Base-by-base conservation (phyloP, 1,140 invertebrate genomes). In the Magallana ariakensis region DNA sequence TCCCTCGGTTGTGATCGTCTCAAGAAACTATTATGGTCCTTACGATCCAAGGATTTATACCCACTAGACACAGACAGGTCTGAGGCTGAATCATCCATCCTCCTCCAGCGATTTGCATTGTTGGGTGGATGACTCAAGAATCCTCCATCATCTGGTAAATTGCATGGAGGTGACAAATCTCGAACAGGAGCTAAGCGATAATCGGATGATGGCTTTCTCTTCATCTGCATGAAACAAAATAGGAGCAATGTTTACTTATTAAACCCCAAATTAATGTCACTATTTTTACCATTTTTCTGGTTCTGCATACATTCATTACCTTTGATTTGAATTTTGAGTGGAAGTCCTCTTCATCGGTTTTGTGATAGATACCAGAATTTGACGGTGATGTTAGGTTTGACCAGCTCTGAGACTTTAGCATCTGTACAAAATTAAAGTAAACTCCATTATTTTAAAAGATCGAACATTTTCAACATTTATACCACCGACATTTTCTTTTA, bases 371-470 rank as follows among this genome's bases (percentile, higher is more conserved):
- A 75, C 80, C 22, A 55, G 80, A 75, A 22, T 75, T 26, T 26
- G 66, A 75, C 7, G 66, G 22, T 26, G 66, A 33, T 75, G 66
- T 90, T 55, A 92, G 84, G 80, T 92, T 92, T 60, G 90, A 86
- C 89, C 89, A 88, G 22, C 89, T 90, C 57, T 91, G 90, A 81
- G 89, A 85, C 85, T 91, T 92, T 66, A 91, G 85, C 88, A 92
- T 90, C 91, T 92, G 81, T 22, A 89, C 62, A 81, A 62, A 75
- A 80, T 6, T 86, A 80, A n/a, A n/a, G n/a, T n/a, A n/a, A n/a
- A n/a, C n/a, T n/a, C n/a, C n/a, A n/a, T n/a, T n/a, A n/a, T n/a
- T n/a, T n/a, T n/a, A n/a, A n/a, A n/a, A n/a, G n/a, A n/a, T n/a
- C n/a, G n/a, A n/a, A n/a, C n/a, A n/a, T n/a, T n/a, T n/a, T n/a